Conservation (phyloP, 2,888 invertebrate species). For the Ornithoptera alexandrae region DNA sequence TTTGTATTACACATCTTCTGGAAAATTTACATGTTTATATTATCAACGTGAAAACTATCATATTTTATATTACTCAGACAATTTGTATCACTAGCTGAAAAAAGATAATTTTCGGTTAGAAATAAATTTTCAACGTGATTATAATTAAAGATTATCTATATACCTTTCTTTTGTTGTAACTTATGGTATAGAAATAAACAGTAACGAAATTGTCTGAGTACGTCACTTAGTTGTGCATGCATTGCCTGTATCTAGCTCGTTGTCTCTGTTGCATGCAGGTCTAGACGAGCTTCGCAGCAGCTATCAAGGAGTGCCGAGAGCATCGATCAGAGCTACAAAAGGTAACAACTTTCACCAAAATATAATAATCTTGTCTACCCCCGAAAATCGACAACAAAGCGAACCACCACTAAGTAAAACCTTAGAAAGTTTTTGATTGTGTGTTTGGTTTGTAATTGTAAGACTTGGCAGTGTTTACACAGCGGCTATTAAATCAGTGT, state of each 20-base stretch:
- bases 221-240: constrained; percentile 59
- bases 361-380: constrained; percentile 17
- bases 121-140: background rate
- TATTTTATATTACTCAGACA: constrained; percentile 31
- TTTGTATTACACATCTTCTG: background rate
- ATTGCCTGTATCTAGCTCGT: constrained; percentile 72
- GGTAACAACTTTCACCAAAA: constrained; percentile 63
- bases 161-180: background rate
- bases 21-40: constrained; percentile 20
- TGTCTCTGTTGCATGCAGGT: constrained; percentile 84
- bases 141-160: background rate
- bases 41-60: constrained; percentile 31
- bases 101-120: background rate
- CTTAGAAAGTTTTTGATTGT: constrained; percentile 18
- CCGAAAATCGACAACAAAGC: constrained; percentile 5
- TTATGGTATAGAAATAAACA: background rate
- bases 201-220: constrained; percentile 47
- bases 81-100: constrained; percentile 8
- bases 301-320: constrained; percentile 84
- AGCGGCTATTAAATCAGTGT: background rate
- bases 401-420: constrained; percentile 5
- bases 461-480: background rate
- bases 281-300: constrained; percentile 93
- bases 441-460: constrained; percentile 1
- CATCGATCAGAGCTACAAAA: constrained; percentile 80